Percentiles rank a stretch among this genome's conserved stretches.
These are phyloP conservation scores for Thunnus thynnus DNA, from an alignment of 2,113 vertebrate species.

Conservation along the genomic window DNA sequence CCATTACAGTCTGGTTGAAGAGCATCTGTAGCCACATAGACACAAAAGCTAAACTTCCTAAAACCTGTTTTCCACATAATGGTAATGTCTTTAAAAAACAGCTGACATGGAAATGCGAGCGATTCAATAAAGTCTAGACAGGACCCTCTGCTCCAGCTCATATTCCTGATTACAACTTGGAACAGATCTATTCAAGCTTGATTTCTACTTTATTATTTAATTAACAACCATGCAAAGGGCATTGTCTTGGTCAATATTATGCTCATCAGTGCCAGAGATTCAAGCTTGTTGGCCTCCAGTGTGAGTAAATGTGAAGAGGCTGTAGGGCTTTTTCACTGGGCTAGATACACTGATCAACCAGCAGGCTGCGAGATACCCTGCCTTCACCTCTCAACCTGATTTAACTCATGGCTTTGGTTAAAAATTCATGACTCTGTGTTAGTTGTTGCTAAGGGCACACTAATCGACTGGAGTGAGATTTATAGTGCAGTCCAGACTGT, in stretches of 20 bases:
- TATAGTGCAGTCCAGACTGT: constrained; percentile 66
- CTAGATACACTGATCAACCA: constrained; percentile 64
- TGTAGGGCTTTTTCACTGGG: constrained; percentile 48
- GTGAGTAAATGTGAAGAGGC: constrained; percentile 67
- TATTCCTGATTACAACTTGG: constrained; percentile 59
- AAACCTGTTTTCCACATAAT: constrained; percentile 47
- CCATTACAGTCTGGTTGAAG: not conserved
- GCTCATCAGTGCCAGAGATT: constrained; percentile 43
- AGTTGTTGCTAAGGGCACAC: constrained; percentile 78
- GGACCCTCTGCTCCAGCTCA: constrained; percentile 39
- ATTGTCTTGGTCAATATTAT: constrained; percentile 57
- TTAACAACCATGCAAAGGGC: constrained; percentile 61
- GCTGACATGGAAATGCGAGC: constrained; percentile 41
- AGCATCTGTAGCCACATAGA: not conserved
- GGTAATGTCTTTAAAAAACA: constrained; percentile 21
- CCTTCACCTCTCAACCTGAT: constrained; percentile 71
- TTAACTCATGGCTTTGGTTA: constrained; percentile 79
- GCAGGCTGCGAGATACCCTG: constrained; percentile 59
- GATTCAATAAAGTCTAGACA: constrained; percentile 57
- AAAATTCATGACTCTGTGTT: constrained; percentile 79
- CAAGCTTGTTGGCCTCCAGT: constrained; percentile 28
- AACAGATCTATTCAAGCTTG: constrained; percentile 56
- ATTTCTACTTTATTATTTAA: constrained; percentile 63
- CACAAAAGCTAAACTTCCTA: not conserved
- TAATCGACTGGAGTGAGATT: constrained; percentile 79